phyloP scores from a whole-genome alignment of 2,797 vertebrate species.

The Limosa lapponica region DNA sequence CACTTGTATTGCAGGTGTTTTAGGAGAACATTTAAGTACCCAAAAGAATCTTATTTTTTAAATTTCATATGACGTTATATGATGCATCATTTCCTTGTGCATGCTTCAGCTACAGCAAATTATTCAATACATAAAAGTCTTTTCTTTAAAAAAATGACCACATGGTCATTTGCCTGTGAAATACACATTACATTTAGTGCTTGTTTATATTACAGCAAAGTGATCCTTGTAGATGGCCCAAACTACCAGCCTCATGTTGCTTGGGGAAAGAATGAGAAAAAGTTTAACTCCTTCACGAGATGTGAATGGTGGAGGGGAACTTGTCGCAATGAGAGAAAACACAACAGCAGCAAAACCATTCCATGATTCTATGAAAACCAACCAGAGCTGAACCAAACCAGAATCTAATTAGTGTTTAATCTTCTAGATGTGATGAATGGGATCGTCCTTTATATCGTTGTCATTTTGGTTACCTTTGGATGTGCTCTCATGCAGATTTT shows the following conservation, averaged over 20 bases:
- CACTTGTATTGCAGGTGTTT: not conserved
- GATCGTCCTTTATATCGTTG: not conserved
- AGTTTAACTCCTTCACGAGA: not conserved
- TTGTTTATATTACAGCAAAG: not conserved
- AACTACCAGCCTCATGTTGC: not conserved
- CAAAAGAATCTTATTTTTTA: not conserved
- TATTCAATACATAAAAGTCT: not conserved
- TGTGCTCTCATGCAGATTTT: not conserved
- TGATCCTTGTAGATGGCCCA: not conserved
- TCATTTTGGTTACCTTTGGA: not conserved
- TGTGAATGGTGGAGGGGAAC: not conserved
- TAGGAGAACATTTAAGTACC: not conserved
- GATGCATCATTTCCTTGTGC: not conserved
- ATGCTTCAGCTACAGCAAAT: conserved; percentile 4
- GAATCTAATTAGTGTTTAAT: not conserved
- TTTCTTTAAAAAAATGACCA: not conserved
- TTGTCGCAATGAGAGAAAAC: not conserved
- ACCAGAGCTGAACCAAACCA: not conserved
- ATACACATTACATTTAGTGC: not conserved
- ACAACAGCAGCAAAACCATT: not conserved
- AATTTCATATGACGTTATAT: not conserved
- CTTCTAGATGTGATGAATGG: not conserved
- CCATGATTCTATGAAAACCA: not conserved
- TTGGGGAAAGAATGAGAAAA: not conserved
- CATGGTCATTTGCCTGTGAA: not conserved